phyloP scores from a whole-genome alignment of 2,113 vertebrate genomes.

The Procapra przewalskii region DNA sequence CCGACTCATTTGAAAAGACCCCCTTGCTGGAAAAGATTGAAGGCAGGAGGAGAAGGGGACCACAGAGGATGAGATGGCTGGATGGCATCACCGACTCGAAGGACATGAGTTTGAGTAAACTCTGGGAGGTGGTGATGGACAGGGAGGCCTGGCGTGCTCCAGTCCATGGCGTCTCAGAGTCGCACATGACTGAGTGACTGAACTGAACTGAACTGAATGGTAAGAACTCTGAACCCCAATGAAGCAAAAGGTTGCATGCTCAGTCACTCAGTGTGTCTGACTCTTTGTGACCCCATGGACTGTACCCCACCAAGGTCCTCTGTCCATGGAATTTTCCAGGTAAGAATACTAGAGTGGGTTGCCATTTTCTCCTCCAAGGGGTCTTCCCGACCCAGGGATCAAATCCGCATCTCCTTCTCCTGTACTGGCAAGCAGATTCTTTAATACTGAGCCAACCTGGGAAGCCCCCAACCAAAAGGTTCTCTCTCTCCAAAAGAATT shows the following conservation, averaged over 20 bases:
- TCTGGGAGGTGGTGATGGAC: background rate
- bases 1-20: background rate
- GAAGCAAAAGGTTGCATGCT: background rate
- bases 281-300: background rate
- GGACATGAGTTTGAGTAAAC: background rate
- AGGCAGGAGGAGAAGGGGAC: background rate
- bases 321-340: background rate
- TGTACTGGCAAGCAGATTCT: background rate
- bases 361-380: background rate
- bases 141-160: background rate
- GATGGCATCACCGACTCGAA: background rate
- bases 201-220: background rate
- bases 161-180: background rate
- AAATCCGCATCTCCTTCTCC: background rate
- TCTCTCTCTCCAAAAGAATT: background rate
- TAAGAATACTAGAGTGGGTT: background rate
- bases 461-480: background rate
- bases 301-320: background rate
- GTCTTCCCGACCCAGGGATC: background rate
- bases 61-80: background rate
- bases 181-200: accelerated
- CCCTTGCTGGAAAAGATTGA: background rate
- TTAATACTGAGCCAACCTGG: background rate
- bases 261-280: background rate
- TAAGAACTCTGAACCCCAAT: background rate